Percentiles rank a stretch among this genome's conserved stretches.
phyloP scores from a whole-genome alignment of 2,797 vertebrate species.

The Sebastiscus albofasciatus region DNA sequence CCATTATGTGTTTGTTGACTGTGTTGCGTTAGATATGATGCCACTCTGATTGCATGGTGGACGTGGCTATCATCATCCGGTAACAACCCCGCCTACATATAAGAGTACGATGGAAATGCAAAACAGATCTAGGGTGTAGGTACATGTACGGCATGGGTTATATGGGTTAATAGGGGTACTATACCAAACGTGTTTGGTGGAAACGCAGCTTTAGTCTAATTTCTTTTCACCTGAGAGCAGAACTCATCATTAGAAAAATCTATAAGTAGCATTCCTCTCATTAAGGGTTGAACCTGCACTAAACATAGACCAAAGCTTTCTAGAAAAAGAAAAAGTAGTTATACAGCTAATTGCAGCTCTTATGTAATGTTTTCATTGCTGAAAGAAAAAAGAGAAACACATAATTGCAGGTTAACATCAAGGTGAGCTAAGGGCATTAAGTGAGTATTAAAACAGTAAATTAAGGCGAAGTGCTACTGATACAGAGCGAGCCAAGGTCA shows the following conservation, averaged over 20 bases:
- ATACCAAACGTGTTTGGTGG: no score
- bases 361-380: background rate
- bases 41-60: no score
- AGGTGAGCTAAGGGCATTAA: background rate
- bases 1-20: background rate
- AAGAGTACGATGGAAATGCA: no score
- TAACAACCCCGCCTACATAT: no score
- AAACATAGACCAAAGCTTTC: slow-evolving; percentile 34
- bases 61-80: no score
- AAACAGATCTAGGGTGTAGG: no score
- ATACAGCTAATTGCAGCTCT: slow-evolving; percentile 24
- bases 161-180: no score
- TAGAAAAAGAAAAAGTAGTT: background rate
- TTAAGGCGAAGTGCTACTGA: slow-evolving; percentile 3
- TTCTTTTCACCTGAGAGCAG: background rate
- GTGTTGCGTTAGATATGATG: no score
- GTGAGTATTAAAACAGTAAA: slow-evolving; percentile 10
- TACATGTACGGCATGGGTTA: no score
- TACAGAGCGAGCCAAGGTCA: background rate
- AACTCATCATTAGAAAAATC: slow-evolving; percentile 19
- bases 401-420: slow-evolving; percentile 15
- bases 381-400: background rate
- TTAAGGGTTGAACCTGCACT: slow-evolving; percentile 28
- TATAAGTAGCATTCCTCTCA: slow-evolving; percentile 32
- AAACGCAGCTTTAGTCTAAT: no score